Base-by-base conservation (phyloP, 1,140 invertebrate species). In the Dendroctonus valens region DNA sequence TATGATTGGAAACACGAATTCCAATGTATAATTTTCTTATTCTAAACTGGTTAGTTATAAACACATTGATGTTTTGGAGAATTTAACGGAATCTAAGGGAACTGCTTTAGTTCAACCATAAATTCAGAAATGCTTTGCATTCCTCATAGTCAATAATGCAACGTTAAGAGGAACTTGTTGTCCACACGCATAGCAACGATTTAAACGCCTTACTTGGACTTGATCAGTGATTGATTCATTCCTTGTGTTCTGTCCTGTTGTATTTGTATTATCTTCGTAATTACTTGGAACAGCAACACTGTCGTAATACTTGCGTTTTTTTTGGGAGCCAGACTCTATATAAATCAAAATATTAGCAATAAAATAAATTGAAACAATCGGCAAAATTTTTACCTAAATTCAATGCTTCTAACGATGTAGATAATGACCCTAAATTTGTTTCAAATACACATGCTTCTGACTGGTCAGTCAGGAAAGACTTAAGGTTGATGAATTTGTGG, bases 401-500 rank as follows among this genome's bases (percentile, higher is more conserved):
- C 26, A 59, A 54, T 39, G 41, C 52, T 51, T 59, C 41, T 6
- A 57, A 57, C 26, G 50, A 37, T 6, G 26, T 11, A 14, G 4
- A 15, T 14, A 49, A 49, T 7, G n/a, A 38, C 41, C 6, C 26
- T 42, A 42, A 11, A n/a, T 61, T 14, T 44, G 65, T 59, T 46
- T 59, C 37, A 49, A 72, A 72, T 8, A 70, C 40, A 39, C 37
- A 68, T 9, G 65, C 59, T 38, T 50, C 26, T 6, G 40, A 26
- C 7, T 12, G 12, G 40, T 38, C 51, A 7, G 26, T 3, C 26
- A 68, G 46, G 44, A 72, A 73, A 5, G 70, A 65, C 41, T 68
- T 59, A 6, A 73, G 14, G 60, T 72, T 72, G 2, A 73, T 70
- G 59, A 65, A 66, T 64, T 67, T 70, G 41, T 60, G 37, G 41